phyloP scores from a whole-genome alignment of 2,888 invertebrate genomes.

The Trissolcus brochymenae region DNA sequence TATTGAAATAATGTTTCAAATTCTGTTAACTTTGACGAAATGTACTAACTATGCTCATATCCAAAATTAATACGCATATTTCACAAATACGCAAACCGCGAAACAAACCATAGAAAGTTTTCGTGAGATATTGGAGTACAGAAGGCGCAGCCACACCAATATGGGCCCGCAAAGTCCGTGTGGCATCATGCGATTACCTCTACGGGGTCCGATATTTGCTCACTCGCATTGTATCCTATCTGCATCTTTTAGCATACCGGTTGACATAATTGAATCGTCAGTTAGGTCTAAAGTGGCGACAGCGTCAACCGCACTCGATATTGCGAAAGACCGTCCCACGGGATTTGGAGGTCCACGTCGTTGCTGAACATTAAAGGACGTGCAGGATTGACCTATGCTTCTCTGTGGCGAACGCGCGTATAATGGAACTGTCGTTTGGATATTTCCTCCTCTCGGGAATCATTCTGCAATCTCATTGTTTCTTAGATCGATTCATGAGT shows the following conservation, averaged over 20 bases:
- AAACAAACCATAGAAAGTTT: conserved; percentile 50
- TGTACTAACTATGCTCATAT: conserved; percentile 57
- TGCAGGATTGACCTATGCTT: conserved; percentile 40
- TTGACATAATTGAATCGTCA: conserved; percentile 57
- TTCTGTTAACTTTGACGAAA: conserved; percentile 42
- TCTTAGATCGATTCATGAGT: conserved; percentile 55
- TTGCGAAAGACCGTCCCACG: conserved; percentile 45
- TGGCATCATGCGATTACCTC: conserved; percentile 25
- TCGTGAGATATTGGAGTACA: conserved; percentile 39
- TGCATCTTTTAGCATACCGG: conserved; percentile 53
- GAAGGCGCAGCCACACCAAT: conserved; percentile 35
- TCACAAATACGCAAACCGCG: conserved; percentile 49
- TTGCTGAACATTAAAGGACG: conserved; percentile 51
- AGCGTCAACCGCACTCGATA: conserved; percentile 44
- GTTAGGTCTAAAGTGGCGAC: conserved; percentile 44
- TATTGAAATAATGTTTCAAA: conserved; percentile 38
- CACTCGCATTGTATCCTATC: conserved; percentile 45
- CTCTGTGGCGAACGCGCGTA: conserved; percentile 45
- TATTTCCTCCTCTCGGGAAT: conserved; percentile 51
- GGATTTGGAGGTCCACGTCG: conserved; percentile 46
- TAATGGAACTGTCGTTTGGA: conserved; percentile 55
- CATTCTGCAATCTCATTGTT: conserved; percentile 57
- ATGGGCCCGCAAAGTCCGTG: conserved; percentile 21
- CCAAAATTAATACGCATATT: conserved; percentile 52
- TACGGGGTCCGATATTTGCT: conserved; percentile 28